Percentiles rank a stretch among this genome's conserved stretches.
Conservation (phyloP, 64 coral and sea anemone species). For the Actinia tenebrosa region DNA sequence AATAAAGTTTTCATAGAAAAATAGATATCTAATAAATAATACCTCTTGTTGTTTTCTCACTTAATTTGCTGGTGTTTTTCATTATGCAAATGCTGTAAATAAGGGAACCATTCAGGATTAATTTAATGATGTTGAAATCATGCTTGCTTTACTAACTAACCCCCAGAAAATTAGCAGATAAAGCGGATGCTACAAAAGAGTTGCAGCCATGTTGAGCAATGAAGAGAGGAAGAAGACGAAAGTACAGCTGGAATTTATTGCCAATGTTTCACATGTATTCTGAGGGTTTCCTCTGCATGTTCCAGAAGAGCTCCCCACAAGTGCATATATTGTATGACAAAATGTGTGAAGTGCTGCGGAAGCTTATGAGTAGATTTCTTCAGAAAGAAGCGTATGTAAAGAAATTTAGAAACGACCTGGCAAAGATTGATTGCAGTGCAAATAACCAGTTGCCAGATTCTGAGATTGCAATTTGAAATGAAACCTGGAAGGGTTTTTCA, state of each 20-base stretch:
- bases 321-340: slow-evolving; percentile 48
- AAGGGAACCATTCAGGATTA: not conserved
- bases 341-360: slow-evolving; percentile 52
- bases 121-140: not conserved
- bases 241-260: slow-evolving; percentile 53
- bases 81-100: not conserved
- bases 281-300: slow-evolving; percentile 55
- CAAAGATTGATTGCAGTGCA: slow-evolving; percentile 29
- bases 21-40: not conserved
- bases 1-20: not conserved
- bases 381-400: slow-evolving; percentile 52
- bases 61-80: not conserved
- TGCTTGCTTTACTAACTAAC: not conserved
- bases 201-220: slow-evolving; percentile 37
- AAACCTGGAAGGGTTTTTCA: slow-evolving; percentile 25
- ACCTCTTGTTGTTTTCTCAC: not conserved
- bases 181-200: slow-evolving; percentile 39
- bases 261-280: slow-evolving; percentile 56
- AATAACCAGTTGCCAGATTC: slow-evolving; percentile 46
- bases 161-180: not conserved
- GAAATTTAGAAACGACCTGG: slow-evolving; percentile 44
- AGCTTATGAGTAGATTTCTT: slow-evolving; percentile 42
- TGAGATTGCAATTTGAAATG: slow-evolving; percentile 48
- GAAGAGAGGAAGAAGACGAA: slow-evolving; percentile 48
- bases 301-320: slow-evolving; percentile 57